Conservation (phyloP, 2,797 vertebrate genomes). For the Glyptemys insculpta region DNA sequence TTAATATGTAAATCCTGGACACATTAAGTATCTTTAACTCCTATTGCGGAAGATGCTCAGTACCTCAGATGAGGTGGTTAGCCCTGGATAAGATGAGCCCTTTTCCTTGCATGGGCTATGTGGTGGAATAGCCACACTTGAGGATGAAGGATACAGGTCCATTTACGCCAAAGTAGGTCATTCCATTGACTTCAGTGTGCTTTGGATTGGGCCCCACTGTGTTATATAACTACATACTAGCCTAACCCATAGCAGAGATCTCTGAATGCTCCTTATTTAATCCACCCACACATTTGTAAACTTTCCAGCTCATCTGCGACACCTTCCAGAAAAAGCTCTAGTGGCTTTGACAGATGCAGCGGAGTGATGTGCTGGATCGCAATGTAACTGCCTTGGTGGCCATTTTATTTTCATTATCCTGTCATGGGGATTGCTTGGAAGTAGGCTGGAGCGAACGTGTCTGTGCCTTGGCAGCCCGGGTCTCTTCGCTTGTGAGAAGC, state of each 20-base stretch:
- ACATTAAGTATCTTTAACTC: background rate
- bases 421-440: background rate
- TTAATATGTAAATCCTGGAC: background rate
- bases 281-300: background rate
- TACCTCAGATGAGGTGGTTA: background rate
- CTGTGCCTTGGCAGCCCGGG: background rate
- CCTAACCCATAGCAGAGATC: background rate
- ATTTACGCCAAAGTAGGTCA: background rate
- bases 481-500: conserved; percentile 27
- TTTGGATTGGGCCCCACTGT: background rate
- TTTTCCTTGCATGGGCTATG: background rate
- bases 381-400: background rate
- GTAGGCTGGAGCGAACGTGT: background rate
- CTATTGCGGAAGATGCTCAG: background rate
- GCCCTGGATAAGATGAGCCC: background rate
- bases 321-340: background rate
- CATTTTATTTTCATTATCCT: conserved; percentile 29
- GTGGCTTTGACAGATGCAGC: background rate
- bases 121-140: background rate
- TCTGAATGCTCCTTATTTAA: conserved; percentile 26
- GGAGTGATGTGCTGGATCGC: background rate
- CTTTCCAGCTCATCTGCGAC: conserved; percentile 10
- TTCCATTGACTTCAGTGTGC: background rate
- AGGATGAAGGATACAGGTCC: background rate
- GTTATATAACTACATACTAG: background rate